phyloP scores from a whole-genome alignment of 2,797 vertebrate genomes.

The Cyprinodon diabolis region DNA sequence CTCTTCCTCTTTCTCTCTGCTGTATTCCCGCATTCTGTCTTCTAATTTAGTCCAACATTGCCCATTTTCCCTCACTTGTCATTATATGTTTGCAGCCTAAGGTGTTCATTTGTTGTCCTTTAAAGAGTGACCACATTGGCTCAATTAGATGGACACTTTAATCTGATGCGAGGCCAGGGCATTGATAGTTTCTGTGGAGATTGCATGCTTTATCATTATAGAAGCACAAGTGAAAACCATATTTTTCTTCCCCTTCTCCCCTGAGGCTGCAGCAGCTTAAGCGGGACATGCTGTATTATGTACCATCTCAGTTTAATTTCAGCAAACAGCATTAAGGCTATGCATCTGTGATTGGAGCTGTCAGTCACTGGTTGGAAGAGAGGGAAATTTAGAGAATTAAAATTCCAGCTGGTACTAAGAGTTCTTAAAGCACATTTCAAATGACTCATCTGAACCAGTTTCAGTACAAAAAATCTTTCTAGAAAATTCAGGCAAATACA shows the following conservation, averaged over 20 bases:
- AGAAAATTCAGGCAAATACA: not conserved
- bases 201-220: conserved; percentile 69
- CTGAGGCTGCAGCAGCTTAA: conserved; percentile 35
- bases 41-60: conserved; percentile 1
- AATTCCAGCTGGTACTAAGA: conserved; percentile 15
- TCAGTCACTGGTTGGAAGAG: conserved; percentile 51
- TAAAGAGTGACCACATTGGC: conserved; percentile 41
- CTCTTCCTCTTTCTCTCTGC: not conserved
- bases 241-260: conserved; percentile 39
- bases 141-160: conserved; percentile 72
- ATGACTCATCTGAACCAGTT: not conserved
- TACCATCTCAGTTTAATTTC: conserved; percentile 60
- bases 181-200: conserved; percentile 40
- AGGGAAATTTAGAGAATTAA: conserved; percentile 10
- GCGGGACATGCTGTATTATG: conserved; percentile 37
- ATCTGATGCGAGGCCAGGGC: conserved; percentile 61
- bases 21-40: not conserved
- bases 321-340: conserved; percentile 56
- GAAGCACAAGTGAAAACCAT: conserved; percentile 62
- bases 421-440: not conserved
- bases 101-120: conserved; percentile 42
- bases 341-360: conserved; percentile 62
- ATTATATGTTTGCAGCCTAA: conserved; percentile 12
- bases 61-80: not conserved
- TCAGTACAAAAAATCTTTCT: not conserved